Evolutionary conservation across 2,113 vertebrate species (phyloP).

Genomic region (Spizaetus ornatus): DNA sequence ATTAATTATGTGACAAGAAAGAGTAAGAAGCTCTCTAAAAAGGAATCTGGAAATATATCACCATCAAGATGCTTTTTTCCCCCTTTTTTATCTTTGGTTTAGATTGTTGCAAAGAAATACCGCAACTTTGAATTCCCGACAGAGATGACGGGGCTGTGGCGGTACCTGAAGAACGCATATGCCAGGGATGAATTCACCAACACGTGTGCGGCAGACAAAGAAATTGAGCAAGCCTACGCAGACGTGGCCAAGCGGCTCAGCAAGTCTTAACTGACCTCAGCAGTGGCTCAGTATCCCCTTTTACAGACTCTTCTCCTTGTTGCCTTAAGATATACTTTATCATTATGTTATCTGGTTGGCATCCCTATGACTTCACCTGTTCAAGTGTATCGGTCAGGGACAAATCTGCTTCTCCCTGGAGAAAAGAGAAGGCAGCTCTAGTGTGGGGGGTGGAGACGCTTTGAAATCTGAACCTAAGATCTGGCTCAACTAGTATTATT

Average conservation of each 20-base stretch:
- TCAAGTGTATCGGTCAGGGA: background rate
- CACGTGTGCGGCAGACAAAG: slow-evolving; percentile 89
- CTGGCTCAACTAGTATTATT: slow-evolving; percentile 3
- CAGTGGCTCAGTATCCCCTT: background rate
- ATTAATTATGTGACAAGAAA: background rate
- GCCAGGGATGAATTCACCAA: slow-evolving; percentile 92
- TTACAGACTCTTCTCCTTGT: slow-evolving; percentile 40
- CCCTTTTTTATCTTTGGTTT: background rate
- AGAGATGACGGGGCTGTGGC: slow-evolving; percentile 88
- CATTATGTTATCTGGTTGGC: background rate
- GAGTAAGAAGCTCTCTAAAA: background rate
- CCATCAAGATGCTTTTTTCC: background rate
- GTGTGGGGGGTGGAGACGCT: background rate
- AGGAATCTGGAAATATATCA: background rate
- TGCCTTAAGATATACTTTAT: slow-evolving; percentile 43
- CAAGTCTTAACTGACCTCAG: slow-evolving; percentile 73
- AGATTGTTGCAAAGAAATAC: slow-evolving; percentile 96
- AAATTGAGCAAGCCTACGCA: slow-evolving; percentile 91
- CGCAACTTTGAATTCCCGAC: slow-evolving; percentile 89
- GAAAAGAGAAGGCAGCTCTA: background rate
- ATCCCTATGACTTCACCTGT: background rate
- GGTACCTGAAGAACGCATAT: slow-evolving; percentile 90
- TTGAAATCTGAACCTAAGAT: background rate
- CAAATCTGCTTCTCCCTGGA: background rate
- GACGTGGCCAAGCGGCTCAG: slow-evolving; percentile 89